phyloP scores from a whole-genome alignment of 2,113 vertebrate species.

The Notechis scutatus region DNA sequence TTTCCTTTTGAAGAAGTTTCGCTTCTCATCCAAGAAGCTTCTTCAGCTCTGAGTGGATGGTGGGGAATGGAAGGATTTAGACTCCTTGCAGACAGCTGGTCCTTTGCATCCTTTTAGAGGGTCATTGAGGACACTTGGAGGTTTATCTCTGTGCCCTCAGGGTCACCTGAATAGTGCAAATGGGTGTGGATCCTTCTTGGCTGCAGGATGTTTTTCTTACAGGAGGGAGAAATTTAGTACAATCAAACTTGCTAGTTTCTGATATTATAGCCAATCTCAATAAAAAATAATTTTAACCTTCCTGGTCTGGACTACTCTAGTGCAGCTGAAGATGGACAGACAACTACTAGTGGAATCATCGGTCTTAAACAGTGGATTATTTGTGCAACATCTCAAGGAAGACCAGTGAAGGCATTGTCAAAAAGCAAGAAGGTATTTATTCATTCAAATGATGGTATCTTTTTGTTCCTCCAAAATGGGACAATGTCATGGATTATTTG shows the following conservation, averaged over 20 bases:
- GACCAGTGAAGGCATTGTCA: neutral
- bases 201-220: too few species aligned
- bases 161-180: too few species aligned
- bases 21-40: too few species aligned
- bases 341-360: neutral
- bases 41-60: too few species aligned
- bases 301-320: neutral
- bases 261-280: neutral
- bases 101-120: too few species aligned
- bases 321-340: neutral
- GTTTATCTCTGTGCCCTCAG: too few species aligned
- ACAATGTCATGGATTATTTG: constrained; percentile 29
- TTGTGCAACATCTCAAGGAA: constrained; percentile 14
- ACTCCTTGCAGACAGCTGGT: too few species aligned
- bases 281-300: neutral
- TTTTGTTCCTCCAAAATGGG: constrained; percentile 11
- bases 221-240: neutral
- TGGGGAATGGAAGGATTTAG: too few species aligned
- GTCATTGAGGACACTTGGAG: too few species aligned
- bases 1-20: too few species aligned
- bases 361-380: neutral
- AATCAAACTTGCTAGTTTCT: neutral
- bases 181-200: too few species aligned
- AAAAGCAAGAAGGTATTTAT: neutral
- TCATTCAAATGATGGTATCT: neutral